phyloP scores from a whole-genome alignment of 2,113 vertebrate genomes.

The Hippocampus guttulatus region DNA sequence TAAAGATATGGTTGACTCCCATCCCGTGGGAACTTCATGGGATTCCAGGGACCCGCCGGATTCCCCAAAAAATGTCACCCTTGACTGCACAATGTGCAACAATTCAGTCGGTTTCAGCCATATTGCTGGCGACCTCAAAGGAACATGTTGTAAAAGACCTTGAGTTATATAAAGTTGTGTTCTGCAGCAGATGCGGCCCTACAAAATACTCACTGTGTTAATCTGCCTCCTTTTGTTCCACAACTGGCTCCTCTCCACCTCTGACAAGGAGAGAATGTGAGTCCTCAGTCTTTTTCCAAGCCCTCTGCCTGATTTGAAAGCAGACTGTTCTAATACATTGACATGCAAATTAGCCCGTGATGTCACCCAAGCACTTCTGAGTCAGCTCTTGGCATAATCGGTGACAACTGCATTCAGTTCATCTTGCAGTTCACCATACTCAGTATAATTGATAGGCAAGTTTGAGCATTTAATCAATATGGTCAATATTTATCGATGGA shows the following conservation, averaged over 20 bases:
- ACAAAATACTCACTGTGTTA: not conserved
- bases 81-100: no score
- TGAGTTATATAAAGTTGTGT: not conserved
- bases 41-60: no score
- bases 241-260: slow-evolving; percentile 1
- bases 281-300: not conserved
- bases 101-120: not conserved
- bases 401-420: not conserved
- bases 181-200: not conserved
- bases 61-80: no score
- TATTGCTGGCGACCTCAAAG: not conserved
- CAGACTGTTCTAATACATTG: not conserved
- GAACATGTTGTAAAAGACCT: not conserved
- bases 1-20: no score
- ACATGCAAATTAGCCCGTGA: not conserved
- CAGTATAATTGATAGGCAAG: not conserved
- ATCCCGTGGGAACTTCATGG: no score
- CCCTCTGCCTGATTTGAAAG: not conserved
- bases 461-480: no score
- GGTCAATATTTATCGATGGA: no score
- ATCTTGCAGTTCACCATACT: not conserved
- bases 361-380: not conserved
- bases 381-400: not conserved
- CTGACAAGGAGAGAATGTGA: not conserved
- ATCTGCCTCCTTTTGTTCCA: not conserved